Evolutionary conservation across 2,113 vertebrate genomes (phyloP).

Genomic region (Syrmaticus mikado): DNA sequence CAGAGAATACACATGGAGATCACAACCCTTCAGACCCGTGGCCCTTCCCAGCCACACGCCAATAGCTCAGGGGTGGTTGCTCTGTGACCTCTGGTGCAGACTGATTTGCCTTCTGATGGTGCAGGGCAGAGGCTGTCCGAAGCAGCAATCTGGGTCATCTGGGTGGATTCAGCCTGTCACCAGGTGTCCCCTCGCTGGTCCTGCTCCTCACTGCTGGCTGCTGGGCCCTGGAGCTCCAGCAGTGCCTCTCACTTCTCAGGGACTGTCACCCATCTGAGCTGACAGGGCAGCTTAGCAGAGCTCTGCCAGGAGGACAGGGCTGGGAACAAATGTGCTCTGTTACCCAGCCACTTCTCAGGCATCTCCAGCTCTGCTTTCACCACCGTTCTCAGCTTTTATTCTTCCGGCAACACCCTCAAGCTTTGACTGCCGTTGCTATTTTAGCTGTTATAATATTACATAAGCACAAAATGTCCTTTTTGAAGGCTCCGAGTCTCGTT

Average conservation of each 20-base stretch:
- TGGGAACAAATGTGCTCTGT: neutral
- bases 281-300: neutral
- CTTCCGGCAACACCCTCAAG: constrained; percentile 25
- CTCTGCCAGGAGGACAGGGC: neutral
- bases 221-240: neutral
- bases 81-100: neutral
- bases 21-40: accelerated
- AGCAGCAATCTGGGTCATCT: neutral
- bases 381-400: constrained; percentile 4
- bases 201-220: neutral
- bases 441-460: constrained; percentile 54
- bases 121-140: neutral
- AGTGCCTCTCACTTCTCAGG: neutral
- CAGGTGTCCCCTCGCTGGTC: neutral
- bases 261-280: neutral
- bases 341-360: constrained; percentile 2
- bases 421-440: constrained; percentile 50
- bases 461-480: constrained; percentile 46
- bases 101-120: neutral
- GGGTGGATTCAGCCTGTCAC: neutral
- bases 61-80: neutral
- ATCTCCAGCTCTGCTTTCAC: neutral
- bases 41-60: neutral
- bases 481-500: constrained; percentile 28
- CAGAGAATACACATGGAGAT: accelerated